Evolutionary conservation across 2,888 invertebrate genomes (phyloP), one percentile per base, ranked within the genome.

Genomic region (Papilio elwesi): DNA sequence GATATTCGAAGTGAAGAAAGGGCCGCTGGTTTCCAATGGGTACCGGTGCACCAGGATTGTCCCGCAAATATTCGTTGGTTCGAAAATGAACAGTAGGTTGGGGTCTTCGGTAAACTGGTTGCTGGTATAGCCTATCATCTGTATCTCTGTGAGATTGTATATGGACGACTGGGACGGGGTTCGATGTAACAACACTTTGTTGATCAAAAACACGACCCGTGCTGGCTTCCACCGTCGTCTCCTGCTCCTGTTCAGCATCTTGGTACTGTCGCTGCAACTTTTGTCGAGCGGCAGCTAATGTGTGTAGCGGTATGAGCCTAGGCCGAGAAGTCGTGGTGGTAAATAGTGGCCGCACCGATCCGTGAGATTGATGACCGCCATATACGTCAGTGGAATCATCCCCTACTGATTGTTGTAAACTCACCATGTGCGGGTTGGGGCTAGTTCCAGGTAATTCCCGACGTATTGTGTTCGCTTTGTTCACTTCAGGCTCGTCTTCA

Each of bases 341-440:
- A 78, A 96, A 96, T 15, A 96, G 85, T 0, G 96, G 96, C 49
- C 96, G 90, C 7, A 96, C 94, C 43, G 96, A 94, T 72, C 94
- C 95, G 16, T 95, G 95, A 0, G 95, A 95, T 13, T 95, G 86
- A 38, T 96, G 95, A 51, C 95, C 94, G 49, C 96, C 96, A 77
- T 96, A 96, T 0, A 96, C 95, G 79, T 96, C 96, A 2, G 95
- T 94, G 6, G 95, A 94, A 81, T 96, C 96, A 77, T 95, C 95
- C 12, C 95, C 95, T 26, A 93, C 89, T 0, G 95, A 95, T 81
- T 96, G 96, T 77, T 94, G 95, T 11, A 95, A 82, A 53, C 86
- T 94, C 26, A 94, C 83, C 87, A 95, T 92, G 75, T 95, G 95
- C 69, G 95, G 94, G 74, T 94, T 93, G 0, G 90, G 85, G 63